Conservation (phyloP, 1,140 invertebrate genomes). For the Trichonephila clavata region DNA sequence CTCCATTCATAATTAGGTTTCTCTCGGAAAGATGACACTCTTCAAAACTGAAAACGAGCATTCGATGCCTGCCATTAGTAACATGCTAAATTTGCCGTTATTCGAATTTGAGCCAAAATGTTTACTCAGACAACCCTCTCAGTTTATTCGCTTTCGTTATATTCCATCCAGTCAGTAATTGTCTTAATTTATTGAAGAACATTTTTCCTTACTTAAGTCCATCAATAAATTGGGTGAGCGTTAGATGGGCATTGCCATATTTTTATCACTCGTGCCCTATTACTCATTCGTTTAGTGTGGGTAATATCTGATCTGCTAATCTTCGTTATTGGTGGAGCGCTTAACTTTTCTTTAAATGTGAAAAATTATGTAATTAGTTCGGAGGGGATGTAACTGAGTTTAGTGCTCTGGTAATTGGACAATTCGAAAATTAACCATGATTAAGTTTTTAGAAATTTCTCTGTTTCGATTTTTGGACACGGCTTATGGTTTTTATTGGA, state of each 20-base stretch:
- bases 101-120: neutral
- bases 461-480: no score
- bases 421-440: no score
- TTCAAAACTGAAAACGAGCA: neutral
- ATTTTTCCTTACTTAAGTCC: neutral
- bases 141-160: neutral
- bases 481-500: no score
- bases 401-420: no score
- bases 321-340: no score
- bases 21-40: conserved; percentile 47
- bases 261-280: no score
- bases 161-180: neutral
- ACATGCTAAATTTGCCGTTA: neutral
- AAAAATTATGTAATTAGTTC: no score
- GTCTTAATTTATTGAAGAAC: neutral
- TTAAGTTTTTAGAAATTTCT: no score
- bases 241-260: neutral
- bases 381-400: no score
- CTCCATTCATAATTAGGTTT: conserved; percentile 37
- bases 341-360: no score
- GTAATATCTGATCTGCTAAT: no score
- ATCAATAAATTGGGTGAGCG: neutral
- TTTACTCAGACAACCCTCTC: neutral
- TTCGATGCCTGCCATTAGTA: neutral
- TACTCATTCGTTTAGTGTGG: no score